A percentile compares a stretch with the other conserved stretches of the same genome.
phyloP scores from a whole-genome alignment of 2,888 invertebrate genomes.

The Catocala nupta region DNA sequence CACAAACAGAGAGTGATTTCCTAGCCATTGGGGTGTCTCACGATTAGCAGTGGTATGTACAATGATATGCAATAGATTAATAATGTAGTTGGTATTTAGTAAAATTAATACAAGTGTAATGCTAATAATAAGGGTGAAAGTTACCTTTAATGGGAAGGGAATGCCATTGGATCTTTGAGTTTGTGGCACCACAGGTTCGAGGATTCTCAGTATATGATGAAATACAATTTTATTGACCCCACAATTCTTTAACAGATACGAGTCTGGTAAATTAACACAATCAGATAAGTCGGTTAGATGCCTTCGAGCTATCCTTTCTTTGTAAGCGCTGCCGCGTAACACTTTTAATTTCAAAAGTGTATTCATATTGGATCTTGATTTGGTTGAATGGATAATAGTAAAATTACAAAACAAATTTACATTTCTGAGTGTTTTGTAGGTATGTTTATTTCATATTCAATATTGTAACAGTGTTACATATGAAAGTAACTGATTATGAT shows the following conservation, averaged over 20 bases:
- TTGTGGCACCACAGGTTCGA: constrained; percentile 69
- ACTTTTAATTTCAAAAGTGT: constrained; percentile 62
- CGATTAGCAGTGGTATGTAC: too few relatives aligned
- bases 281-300: constrained; percentile 60
- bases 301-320: constrained; percentile 60
- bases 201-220: constrained; percentile 62
- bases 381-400: not conserved
- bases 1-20: too few relatives aligned
- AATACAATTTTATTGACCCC: constrained; percentile 63
- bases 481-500: too few relatives aligned
- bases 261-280: constrained; percentile 64
- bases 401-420: too few relatives aligned
- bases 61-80: too few relatives aligned
- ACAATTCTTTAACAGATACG: constrained; percentile 65
- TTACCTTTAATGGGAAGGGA: constrained; percentile 70
- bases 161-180: constrained; percentile 71
- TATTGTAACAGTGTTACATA: too few relatives aligned
- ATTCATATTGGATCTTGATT: constrained; percentile 52
- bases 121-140: not conserved
- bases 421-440: too few relatives aligned
- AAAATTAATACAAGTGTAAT: not conserved
- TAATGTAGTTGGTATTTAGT: not conserved
- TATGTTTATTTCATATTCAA: too few relatives aligned
- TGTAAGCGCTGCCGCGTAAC: constrained; percentile 60
- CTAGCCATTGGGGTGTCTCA: too few relatives aligned